phyloP scores from a whole-genome alignment of 2,888 invertebrate genomes.

The Stenodema calcarata region DNA sequence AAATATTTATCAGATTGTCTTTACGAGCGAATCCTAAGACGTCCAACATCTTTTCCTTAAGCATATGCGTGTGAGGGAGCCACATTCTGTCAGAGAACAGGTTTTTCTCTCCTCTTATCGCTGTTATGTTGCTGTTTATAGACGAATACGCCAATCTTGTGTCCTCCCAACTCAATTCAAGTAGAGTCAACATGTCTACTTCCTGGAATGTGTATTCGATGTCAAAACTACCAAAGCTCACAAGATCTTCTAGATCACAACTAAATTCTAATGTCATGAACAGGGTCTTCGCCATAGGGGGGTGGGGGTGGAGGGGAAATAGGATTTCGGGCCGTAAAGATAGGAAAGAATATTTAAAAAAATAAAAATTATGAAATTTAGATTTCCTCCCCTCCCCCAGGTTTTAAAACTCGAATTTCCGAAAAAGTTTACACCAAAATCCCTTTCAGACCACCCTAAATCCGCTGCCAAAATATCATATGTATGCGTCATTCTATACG shows the following conservation, averaged over 20 bases:
- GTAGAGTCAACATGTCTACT: slow-evolving; percentile 71
- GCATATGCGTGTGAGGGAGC: slow-evolving; percentile 82
- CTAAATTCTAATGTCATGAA: not conserved
- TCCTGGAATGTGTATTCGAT: slow-evolving; percentile 18
- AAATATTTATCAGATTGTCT: slow-evolving; percentile 79
- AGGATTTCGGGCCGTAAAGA: too few relatives aligned
- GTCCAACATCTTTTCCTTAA: slow-evolving; percentile 75
- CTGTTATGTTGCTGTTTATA: slow-evolving; percentile 69
- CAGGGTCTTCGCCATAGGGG: too few relatives aligned
- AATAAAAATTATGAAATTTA: too few relatives aligned
- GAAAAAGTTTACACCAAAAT: too few relatives aligned
- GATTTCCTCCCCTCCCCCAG: too few relatives aligned
- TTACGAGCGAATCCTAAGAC: slow-evolving; percentile 72
- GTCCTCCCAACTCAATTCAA: slow-evolving; percentile 82
- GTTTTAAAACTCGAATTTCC: too few relatives aligned
- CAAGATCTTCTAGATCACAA: not conserved
- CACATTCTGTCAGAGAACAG: slow-evolving; percentile 73
- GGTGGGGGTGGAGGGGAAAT: too few relatives aligned
- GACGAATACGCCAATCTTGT: slow-evolving; percentile 72
- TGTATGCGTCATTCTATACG: too few relatives aligned
- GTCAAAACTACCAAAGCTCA: not conserved
- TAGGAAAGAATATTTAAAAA: too few relatives aligned
- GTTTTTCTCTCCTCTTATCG: slow-evolving; percentile 69
- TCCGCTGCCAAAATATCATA: too few relatives aligned
- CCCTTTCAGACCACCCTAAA: too few relatives aligned